Conservation (phyloP, 2,113 vertebrate genomes). For the Eubucco bourcierii region DNA sequence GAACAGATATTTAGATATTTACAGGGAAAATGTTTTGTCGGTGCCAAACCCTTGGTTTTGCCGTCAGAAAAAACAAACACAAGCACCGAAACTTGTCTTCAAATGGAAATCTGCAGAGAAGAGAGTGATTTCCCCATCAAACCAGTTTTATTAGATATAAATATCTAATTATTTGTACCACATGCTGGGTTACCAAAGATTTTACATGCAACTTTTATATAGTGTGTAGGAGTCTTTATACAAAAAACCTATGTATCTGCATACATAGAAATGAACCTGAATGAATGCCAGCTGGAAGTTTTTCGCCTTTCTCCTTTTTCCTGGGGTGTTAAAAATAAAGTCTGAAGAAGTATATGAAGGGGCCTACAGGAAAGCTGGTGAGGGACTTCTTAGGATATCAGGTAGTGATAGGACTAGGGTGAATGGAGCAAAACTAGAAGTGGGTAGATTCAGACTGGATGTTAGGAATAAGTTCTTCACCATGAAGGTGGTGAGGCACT, state of each 20-base stretch:
- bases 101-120: slow-evolving; percentile 57
- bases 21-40: slow-evolving; percentile 39
- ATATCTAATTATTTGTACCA: slow-evolving; percentile 74
- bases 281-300: slow-evolving; percentile 42
- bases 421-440: too few relatives aligned
- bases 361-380: too few relatives aligned
- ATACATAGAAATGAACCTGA: slow-evolving; percentile 27
- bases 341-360: too few relatives aligned
- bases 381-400: too few relatives aligned
- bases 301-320: neutral
- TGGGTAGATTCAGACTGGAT: too few relatives aligned
- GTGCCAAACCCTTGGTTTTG: slow-evolving; percentile 71
- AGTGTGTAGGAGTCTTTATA: slow-evolving; percentile 67
- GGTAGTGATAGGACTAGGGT: too few relatives aligned
- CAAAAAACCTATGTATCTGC: neutral
- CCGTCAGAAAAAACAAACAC: slow-evolving; percentile 67
- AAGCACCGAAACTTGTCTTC: slow-evolving; percentile 71
- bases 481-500: too few relatives aligned
- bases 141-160: slow-evolving; percentile 80
- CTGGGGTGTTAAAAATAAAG: neutral
- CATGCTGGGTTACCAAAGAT: slow-evolving; percentile 63
- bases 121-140: slow-evolving; percentile 73
- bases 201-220: slow-evolving; percentile 66
- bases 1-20: slow-evolving; percentile 66
- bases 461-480: too few relatives aligned